Evolutionary conservation across 2,888 invertebrate genomes (phyloP).

Genomic region (Prenolepis imparis): DNA sequence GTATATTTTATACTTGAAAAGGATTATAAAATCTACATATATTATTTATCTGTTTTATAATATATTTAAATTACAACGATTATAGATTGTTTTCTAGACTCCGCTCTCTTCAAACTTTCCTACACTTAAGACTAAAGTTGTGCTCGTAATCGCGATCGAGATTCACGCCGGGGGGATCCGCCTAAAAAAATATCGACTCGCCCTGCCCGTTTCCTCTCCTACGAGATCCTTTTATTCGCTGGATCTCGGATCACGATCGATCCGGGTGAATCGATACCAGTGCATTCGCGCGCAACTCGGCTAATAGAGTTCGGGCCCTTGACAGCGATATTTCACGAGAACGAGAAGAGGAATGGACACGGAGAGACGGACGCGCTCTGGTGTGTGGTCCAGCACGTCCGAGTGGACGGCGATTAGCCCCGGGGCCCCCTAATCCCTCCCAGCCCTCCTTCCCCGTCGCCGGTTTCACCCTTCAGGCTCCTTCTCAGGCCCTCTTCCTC

Average conservation of each 20-base stretch:
- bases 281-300: slow-evolving; percentile 42
- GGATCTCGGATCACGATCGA: slow-evolving; percentile 42
- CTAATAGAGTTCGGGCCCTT: slow-evolving; percentile 76
- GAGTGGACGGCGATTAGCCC: slow-evolving; percentile 84
- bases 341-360: slow-evolving; percentile 73
- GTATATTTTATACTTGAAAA: neutral
- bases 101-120: neutral
- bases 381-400: slow-evolving; percentile 83
- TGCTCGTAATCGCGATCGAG: slow-evolving; percentile 44
- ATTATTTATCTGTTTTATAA: neutral
- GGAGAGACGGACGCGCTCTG: slow-evolving; percentile 61
- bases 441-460: slow-evolving; percentile 60
- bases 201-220: slow-evolving; percentile 12
- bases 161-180: slow-evolving; percentile 17
- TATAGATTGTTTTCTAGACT: neutral
- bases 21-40: neutral
- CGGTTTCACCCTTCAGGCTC: slow-evolving; percentile 27
- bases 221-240: slow-evolving; percentile 24
- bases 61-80: neutral
- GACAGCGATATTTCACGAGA: slow-evolving; percentile 77
- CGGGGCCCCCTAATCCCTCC: slow-evolving; percentile 79
- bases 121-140: neutral
- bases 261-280: slow-evolving; percentile 34
- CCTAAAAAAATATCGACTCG: slow-evolving; percentile 30
- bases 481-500: slow-evolving; percentile 27